A percentile compares a stretch with the other conserved stretches of the same genome.
Evolutionary conservation across 2,888 invertebrate species (phyloP).

Genomic region (Beris morrisii): DNA sequence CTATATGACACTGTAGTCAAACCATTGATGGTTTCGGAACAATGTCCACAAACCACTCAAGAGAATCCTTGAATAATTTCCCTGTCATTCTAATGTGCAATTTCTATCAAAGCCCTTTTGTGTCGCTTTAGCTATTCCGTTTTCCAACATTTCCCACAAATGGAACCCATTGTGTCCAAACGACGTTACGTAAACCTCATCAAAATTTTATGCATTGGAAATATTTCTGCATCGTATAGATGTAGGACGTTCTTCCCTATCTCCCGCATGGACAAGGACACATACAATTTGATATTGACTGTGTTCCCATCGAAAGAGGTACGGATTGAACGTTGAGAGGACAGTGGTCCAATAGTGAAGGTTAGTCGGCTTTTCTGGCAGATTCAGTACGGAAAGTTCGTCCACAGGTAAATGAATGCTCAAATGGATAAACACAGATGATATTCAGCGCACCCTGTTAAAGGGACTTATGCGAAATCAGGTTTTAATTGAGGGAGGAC

Average conservation of each 20-base stretch:
- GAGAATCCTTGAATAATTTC: conserved; percentile 28
- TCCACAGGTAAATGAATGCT: conserved; percentile 20
- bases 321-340: too few relatives aligned
- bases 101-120: conserved; percentile 31
- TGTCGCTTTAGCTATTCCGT: conserved; percentile 28
- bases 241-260: background rate
- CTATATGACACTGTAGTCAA: background rate
- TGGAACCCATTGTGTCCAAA: conserved; percentile 32
- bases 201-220: conserved; percentile 39
- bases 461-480: conserved; percentile 32
- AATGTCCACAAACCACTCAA: conserved; percentile 22
- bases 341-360: too few relatives aligned
- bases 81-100: conserved; percentile 28
- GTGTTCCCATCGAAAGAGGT: too few relatives aligned
- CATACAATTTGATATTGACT: too few relatives aligned
- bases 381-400: too few relatives aligned
- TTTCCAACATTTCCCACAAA: conserved; percentile 28
- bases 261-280: too few relatives aligned
- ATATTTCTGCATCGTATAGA: conserved; percentile 33
- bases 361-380: too few relatives aligned
- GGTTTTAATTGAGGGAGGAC: conserved; percentile 37
- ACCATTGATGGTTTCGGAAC: conserved; percentile 11
- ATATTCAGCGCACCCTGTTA: conserved; percentile 5
- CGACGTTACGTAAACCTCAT: conserved; percentile 36
- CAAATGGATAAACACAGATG: conserved; percentile 21